A percentile compares a stretch with the other conserved stretches of the same genome.
phyloP scores from a whole-genome alignment of 2,797 vertebrate species.

The Cygnus olor region DNA sequence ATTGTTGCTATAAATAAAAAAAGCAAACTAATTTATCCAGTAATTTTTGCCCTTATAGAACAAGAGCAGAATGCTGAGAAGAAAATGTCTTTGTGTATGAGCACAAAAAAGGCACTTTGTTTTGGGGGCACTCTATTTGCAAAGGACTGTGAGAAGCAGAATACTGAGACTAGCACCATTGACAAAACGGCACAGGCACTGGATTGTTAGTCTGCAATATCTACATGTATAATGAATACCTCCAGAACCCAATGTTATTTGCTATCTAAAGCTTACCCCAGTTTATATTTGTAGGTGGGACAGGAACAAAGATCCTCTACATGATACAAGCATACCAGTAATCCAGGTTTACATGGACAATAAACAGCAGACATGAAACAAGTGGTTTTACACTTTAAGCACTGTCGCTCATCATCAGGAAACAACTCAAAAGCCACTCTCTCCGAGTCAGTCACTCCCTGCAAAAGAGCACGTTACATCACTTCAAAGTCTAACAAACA shows the following conservation, averaged over 20 bases:
- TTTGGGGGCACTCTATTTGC: not conserved
- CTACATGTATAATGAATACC: not conserved
- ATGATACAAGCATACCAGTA: constrained; percentile 92
- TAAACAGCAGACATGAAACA: constrained; percentile 96
- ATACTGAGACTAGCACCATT: not conserved
- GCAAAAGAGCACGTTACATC: constrained; percentile 11
- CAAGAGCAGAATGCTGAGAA: constrained; percentile 11
- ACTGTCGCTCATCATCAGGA: constrained; percentile 95
- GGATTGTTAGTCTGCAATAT: not conserved
- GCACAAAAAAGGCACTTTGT: constrained; percentile 8
- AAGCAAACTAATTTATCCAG: constrained; percentile 5
- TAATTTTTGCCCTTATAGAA: not conserved
- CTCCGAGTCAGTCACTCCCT: constrained; percentile 89
- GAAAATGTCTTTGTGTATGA: not conserved
- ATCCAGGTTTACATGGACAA: constrained; percentile 88
- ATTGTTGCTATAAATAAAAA: not conserved
- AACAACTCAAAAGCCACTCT: constrained; percentile 90
- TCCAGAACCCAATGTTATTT: not conserved
- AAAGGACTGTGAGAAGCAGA: not conserved
- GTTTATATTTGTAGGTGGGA: constrained; percentile 82
- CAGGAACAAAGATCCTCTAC: constrained; percentile 88
- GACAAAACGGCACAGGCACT: not conserved
- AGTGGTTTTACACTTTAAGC: constrained; percentile 93
- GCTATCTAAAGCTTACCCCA: constrained; percentile 85
- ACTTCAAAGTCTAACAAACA: not conserved